Evolutionary conservation across 2,888 invertebrate genomes (phyloP).

Genomic region (Stratiomys singularior): DNA sequence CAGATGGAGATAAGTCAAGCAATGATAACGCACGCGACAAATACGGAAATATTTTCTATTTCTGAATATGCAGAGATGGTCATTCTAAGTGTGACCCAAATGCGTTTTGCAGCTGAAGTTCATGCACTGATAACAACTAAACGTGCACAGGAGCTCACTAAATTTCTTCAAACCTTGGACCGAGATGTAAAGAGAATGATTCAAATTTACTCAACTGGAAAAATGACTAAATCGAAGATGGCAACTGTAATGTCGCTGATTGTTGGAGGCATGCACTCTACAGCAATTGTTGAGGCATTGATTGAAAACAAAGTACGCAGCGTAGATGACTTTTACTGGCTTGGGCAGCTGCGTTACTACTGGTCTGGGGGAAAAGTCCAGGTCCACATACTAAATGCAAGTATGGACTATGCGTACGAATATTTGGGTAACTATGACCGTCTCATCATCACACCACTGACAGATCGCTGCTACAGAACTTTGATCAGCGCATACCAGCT

Average conservation of each 20-base stretch:
- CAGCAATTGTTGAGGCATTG: conserved; percentile 73
- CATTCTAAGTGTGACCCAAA: conserved; percentile 70
- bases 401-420: conserved; percentile 76
- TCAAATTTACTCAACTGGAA: conserved; percentile 69
- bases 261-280: conserved; percentile 77
- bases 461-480: conserved; percentile 76
- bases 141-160: conserved; percentile 64
- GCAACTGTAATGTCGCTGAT: conserved; percentile 76
- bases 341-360: conserved; percentile 77
- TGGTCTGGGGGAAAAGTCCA: conserved; percentile 70
- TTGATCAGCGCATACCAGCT: conserved; percentile 77
- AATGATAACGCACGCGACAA: conserved; percentile 61
- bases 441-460: conserved; percentile 71
- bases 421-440: conserved; percentile 76
- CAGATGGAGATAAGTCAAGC: conserved; percentile 65
- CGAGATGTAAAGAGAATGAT: conserved; percentile 69
- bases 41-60: no score
- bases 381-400: conserved; percentile 75
- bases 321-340: conserved; percentile 76
- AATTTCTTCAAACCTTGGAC: conserved; percentile 65
- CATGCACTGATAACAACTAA: conserved; percentile 68
- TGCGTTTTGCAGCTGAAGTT: conserved; percentile 75
- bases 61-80: conserved; percentile 73
- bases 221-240: conserved; percentile 69
- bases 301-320: conserved; percentile 67